Percentiles rank a stretch among this genome's conserved stretches.
These are phyloP conservation scores for Acleris literana DNA, from an alignment of 2,888 invertebrate genomes.

Conservation along the genomic window DNA sequence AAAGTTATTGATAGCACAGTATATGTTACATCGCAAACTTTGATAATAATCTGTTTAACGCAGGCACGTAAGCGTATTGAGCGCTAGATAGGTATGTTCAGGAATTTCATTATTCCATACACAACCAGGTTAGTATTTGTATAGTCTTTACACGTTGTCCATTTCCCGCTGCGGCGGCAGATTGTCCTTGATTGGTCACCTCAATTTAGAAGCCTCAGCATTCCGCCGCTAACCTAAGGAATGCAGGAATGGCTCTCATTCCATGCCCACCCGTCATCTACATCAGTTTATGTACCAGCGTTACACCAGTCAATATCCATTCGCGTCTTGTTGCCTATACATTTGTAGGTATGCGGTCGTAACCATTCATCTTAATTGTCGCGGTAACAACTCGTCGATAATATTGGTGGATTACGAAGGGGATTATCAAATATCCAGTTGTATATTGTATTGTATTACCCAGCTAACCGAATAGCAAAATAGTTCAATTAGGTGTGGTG, in stretches of 20 bases:
- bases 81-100: neutral
- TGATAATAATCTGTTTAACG: neutral
- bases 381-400: slow-evolving; percentile 22
- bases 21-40: neutral
- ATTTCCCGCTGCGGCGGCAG: slow-evolving; percentile 24
- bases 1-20: slow-evolving; percentile 8
- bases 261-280: slow-evolving; percentile 48
- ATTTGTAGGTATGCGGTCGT: slow-evolving; percentile 10
- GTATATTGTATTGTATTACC: slow-evolving; percentile 13
- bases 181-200: slow-evolving; percentile 58
- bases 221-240: slow-evolving; percentile 66
- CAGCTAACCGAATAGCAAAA: slow-evolving; percentile 16
- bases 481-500: slow-evolving; percentile 17
- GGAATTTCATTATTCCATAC: slow-evolving; percentile 20
- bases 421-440: slow-evolving; percentile 27
- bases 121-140: slow-evolving; percentile 25
- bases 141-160: slow-evolving; percentile 35
- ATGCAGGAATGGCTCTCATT: slow-evolving; percentile 69
- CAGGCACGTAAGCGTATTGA: neutral
- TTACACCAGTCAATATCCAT: slow-evolving; percentile 31
- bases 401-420: slow-evolving; percentile 23
- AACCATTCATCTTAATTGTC: slow-evolving; percentile 33
- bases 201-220: slow-evolving; percentile 58
- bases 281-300: slow-evolving; percentile 37
- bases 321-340: slow-evolving; percentile 32